Evolutionary conservation across 2,113 vertebrate genomes (phyloP).

Genomic region (Actinemys pallida): DNA sequence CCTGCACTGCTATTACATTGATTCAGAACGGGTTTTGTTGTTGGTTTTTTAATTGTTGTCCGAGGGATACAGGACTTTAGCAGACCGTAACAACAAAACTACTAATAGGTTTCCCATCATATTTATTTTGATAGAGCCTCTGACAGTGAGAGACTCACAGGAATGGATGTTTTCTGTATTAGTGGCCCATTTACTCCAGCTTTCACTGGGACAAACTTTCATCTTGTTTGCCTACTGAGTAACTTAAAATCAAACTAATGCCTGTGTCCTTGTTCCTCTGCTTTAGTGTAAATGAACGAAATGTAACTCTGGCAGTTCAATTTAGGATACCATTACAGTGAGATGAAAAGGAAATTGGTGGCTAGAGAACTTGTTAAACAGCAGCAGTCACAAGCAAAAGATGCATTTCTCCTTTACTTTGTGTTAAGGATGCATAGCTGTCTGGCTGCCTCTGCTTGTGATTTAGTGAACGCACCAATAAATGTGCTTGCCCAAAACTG

Average conservation of each 20-base stretch:
- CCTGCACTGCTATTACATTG: neutral
- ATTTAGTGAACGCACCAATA: too few relatives aligned
- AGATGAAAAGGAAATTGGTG: neutral
- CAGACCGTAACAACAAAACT: neutral
- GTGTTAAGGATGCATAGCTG: neutral
- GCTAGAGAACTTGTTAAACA: neutral
- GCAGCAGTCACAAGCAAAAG: neutral
- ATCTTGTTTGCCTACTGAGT: too few relatives aligned
- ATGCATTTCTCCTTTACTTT: neutral
- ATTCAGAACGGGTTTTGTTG: neutral
- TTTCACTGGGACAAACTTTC: too few relatives aligned
- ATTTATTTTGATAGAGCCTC: neutral
- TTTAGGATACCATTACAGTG: neutral
- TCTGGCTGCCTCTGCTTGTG: neutral
- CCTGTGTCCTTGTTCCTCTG: neutral
- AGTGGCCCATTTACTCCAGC: neutral
- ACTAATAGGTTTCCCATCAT: neutral
- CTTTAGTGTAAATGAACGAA: neutral
- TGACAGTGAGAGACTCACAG: neutral
- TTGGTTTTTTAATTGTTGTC: neutral
- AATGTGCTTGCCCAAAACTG: too few relatives aligned
- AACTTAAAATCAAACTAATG: neutral
- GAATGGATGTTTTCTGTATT: neutral
- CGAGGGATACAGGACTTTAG: neutral
- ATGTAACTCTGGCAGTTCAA: neutral